These are phyloP conservation scores for Halictus rubicundus DNA, from an alignment of 1,140 invertebrate genomes.

Conservation along the genomic window DNA sequence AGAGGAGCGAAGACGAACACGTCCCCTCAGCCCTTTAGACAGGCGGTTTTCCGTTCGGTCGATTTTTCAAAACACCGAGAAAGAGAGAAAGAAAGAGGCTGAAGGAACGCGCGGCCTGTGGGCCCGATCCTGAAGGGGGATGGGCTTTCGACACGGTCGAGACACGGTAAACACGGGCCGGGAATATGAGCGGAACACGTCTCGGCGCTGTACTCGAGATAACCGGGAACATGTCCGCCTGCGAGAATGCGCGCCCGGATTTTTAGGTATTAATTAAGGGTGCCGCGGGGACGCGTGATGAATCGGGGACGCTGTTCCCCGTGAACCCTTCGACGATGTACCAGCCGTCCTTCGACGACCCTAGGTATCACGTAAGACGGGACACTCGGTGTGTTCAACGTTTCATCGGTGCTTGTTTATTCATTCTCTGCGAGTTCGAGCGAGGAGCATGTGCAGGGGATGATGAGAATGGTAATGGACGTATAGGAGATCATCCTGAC, in stretches of 20 bases:
- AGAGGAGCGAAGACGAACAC: slow-evolving; percentile 67
- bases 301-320: not conserved
- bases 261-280: slow-evolving; percentile 40
- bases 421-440: not conserved
- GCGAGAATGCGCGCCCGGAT: slow-evolving; percentile 7
- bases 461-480: not conserved
- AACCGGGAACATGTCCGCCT: slow-evolving; percentile 20
- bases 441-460: not conserved
- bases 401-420: not conserved
- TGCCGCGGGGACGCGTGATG: not conserved
- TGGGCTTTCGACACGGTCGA: slow-evolving; percentile 18
- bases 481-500: too few species aligned
- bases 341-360: not conserved
- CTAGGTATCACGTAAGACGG: not conserved
- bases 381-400: not conserved
- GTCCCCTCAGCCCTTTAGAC: slow-evolving; percentile 23
- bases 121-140: slow-evolving; percentile 7
- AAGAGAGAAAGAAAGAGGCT: too few species aligned
- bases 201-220: slow-evolving; percentile 40
- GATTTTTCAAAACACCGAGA: slow-evolving; percentile 50
- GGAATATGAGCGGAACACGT: slow-evolving; percentile 35
- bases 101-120: not conserved
- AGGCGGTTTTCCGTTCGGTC: slow-evolving; percentile 27
- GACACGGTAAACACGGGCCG: slow-evolving; percentile 24
- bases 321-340: slow-evolving; percentile 6